Evolutionary conservation across 1,140 invertebrate genomes (phyloP), one percentile per base, ranked within the genome.

Genomic region (Anagrus nilaparvatae): DNA sequence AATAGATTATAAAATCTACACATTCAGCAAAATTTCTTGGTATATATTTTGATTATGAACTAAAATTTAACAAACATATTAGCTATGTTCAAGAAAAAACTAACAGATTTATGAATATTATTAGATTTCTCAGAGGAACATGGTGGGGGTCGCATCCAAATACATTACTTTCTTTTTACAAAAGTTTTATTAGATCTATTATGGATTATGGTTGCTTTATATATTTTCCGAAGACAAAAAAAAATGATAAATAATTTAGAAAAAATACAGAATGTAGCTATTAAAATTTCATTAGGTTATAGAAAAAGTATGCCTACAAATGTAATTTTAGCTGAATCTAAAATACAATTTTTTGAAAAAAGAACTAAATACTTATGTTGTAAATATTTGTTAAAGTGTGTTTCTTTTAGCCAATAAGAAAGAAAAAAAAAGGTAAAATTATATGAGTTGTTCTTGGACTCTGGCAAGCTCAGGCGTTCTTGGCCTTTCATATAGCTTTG

Each of bases 81-180:
- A 12, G 29, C 7, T 14, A 5, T 6, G 14, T 29, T 5, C 24
- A 29, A 14, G 18, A 16, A 16, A 40, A 14, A 17, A 29, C 24
- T 20, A 18, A 17, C 6, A 40, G 17, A 12, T 2, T 17, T 4
- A 17, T 40, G 1, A 40, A 28, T 40, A 30, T 40, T 5, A 17
- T 31, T 17, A 29, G 18, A 29, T 40, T 29, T 14, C 18, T 27
- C 9, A n/a, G 38, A 29, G 17, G 27, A 16, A 40, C 27, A 10
- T 40, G 38, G 25, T 40, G 38, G 38, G 38, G 27, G 5, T 29
- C 27, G 18, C 5, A 27, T 8, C 38, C 24, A 40, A 7, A 40
- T 12, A 40, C 24, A 5, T 21, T 40, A 10, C 16, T 40, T 8
- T 29, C 17, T 17, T 18, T 40, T n/a, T 40, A 40, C 19, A 40